Percentiles rank a stretch among this genome's conserved stretches.
Evolutionary conservation across 2,797 vertebrate species (phyloP).

Genomic region (Dendrocincla fuliginosa): DNA sequence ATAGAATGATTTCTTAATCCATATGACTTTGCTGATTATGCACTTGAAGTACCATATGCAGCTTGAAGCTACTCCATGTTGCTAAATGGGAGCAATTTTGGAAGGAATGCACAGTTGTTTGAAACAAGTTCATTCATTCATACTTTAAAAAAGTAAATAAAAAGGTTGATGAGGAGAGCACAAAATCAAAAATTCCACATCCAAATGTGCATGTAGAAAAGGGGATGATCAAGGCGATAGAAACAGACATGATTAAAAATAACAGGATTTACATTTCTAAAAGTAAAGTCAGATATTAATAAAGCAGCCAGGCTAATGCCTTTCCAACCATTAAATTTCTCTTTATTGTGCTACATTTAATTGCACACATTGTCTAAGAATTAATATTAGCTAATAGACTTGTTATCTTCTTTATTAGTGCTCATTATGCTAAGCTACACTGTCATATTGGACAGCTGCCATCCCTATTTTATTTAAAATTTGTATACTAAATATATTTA

Average conservation of each 20-base stretch:
- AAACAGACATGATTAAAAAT: background rate
- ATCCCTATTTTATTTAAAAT: slow-evolving; percentile 17
- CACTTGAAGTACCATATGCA: background rate
- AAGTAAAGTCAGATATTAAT: background rate
- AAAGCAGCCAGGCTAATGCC: background rate
- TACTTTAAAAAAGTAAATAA: background rate
- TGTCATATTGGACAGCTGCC: slow-evolving; percentile 17
- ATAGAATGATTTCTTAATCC: background rate
- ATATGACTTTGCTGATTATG: background rate
- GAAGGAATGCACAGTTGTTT: background rate
- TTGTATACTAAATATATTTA: background rate
- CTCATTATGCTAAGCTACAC: background rate
- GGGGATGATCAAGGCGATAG: background rate
- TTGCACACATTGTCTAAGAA: background rate
- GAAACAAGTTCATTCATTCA: background rate
- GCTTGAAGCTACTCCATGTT: background rate
- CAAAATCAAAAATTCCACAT: background rate
- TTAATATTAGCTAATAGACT: slow-evolving; percentile 38
- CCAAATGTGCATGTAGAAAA: background rate
- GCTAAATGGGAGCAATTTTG: background rate
- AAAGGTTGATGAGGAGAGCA: background rate
- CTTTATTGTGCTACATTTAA: background rate
- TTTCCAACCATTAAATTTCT: slow-evolving; percentile 2
- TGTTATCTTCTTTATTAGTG: slow-evolving; percentile 31
- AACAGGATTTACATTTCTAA: background rate